These are phyloP conservation scores for Julus scandinavius DNA, from an alignment of 2,888 invertebrate species.

Conservation along the genomic window DNA sequence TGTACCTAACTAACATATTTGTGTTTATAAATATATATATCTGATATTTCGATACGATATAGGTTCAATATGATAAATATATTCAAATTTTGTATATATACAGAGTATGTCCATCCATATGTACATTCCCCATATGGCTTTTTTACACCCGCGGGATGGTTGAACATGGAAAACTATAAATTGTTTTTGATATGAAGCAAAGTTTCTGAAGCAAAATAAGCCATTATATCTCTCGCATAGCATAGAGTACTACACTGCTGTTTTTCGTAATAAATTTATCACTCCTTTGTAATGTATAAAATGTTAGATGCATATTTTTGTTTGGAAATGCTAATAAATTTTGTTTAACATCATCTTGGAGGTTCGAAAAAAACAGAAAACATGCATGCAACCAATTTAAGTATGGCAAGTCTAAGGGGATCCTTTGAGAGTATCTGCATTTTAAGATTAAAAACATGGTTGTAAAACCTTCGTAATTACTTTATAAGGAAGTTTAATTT, in stretches of 20 bases:
- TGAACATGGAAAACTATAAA: too few species aligned
- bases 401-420: neutral
- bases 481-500: neutral
- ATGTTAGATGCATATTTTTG: neutral
- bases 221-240: neutral
- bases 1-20: too few species aligned
- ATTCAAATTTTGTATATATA: too few species aligned
- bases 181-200: neutral
- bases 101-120: too few species aligned
- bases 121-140: too few species aligned
- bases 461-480: neutral
- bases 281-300: neutral
- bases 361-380: neutral
- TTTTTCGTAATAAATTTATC: conserved; percentile 1
- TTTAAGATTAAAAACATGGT: neutral
- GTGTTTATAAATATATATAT: too few species aligned
- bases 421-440: neutral
- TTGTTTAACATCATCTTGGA: neutral
- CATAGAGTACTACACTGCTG: neutral
- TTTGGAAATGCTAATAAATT: conserved; percentile 17
- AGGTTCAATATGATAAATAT: too few species aligned
- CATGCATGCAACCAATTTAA: neutral
- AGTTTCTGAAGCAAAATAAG: neutral
- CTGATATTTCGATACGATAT: too few species aligned
- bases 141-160: too few species aligned